A percentile compares a stretch with the other conserved stretches of the same genome.
These are phyloP conservation scores for Alcedo quadribrachys DNA, from an alignment of 2,797 vertebrate species.

Conservation along the genomic window DNA sequence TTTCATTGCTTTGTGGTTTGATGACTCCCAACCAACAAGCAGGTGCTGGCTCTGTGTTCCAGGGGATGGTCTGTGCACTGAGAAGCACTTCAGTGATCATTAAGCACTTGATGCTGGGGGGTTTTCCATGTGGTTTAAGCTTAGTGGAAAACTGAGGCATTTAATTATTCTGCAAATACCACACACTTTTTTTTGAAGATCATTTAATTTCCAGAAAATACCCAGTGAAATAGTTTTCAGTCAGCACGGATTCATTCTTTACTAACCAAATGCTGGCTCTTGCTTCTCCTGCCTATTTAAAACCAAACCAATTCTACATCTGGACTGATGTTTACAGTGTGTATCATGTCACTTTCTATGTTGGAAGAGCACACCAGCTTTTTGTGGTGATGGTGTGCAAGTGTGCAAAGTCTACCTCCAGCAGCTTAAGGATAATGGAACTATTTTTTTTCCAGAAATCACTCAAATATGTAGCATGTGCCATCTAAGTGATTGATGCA, in stretches of 20 bases:
- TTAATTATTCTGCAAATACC: not conserved
- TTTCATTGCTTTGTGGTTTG: not conserved
- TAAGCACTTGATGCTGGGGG: not conserved
- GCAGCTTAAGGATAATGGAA: not conserved
- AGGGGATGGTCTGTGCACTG: not conserved
- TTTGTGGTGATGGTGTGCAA: not conserved
- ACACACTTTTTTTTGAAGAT: not conserved
- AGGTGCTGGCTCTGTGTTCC: not conserved
- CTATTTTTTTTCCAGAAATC: not conserved
- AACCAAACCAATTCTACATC: not conserved
- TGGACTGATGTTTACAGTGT: not conserved
- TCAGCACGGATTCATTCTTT: not conserved
- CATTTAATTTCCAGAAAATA: not conserved
- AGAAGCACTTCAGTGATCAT: not conserved
- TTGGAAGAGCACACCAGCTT: not conserved
- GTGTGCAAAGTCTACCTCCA: not conserved
- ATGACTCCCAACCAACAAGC: not conserved
- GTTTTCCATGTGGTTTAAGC: not conserved
- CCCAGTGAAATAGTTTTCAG: not conserved
- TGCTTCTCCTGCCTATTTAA: not conserved
- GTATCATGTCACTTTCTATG: rapidly evolving
- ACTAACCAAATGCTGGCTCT: not conserved
- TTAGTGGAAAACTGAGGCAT: not conserved
- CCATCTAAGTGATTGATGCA: not conserved
- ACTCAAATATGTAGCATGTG: not conserved